Conservation (phyloP, 2,797 vertebrate species). For the Heteromormyrus szaboi region DNA sequence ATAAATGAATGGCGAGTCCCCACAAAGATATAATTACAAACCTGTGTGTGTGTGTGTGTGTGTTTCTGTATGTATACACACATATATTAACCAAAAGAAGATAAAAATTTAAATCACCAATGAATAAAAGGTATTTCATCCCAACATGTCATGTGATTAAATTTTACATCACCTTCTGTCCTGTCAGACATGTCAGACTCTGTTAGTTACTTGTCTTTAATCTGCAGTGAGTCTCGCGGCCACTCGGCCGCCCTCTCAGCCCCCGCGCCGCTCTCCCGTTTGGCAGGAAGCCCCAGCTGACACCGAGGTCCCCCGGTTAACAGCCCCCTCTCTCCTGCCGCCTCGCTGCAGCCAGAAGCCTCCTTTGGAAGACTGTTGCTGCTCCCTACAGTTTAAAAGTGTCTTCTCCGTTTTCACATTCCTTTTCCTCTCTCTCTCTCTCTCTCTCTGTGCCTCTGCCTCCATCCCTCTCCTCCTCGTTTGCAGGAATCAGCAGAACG, state of each 20-base stretch:
- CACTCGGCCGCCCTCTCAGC: neutral
- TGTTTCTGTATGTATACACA: neutral
- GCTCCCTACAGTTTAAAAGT: conserved; percentile 97
- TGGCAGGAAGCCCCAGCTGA: neutral
- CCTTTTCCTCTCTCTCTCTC: conserved; percentile 22
- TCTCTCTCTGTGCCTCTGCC: conserved; percentile 20
- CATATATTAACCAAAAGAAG: neutral
- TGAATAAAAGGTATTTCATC: neutral
- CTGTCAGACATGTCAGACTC: neutral
- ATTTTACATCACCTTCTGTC: neutral
- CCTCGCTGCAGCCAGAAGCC: conserved; percentile 25
- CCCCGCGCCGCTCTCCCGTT: neutral
- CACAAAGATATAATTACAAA: neutral
- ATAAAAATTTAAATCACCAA: neutral
- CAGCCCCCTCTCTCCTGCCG: neutral
- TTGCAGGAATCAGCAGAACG: conserved; percentile 30
- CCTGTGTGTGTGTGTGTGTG: neutral
- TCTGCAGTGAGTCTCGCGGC: neutral
- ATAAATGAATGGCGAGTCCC: neutral
- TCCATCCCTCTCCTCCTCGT: conserved; percentile 22
- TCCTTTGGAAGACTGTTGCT: conserved; percentile 93
- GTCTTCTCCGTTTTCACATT: conserved; percentile 36
- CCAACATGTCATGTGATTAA: neutral
- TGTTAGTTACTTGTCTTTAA: neutral
- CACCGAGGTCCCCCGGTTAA: neutral